Percentiles rank a stretch among this genome's conserved stretches.
phyloP scores from a whole-genome alignment of 2,888 invertebrate genomes.

The Orthosia incerta region DNA sequence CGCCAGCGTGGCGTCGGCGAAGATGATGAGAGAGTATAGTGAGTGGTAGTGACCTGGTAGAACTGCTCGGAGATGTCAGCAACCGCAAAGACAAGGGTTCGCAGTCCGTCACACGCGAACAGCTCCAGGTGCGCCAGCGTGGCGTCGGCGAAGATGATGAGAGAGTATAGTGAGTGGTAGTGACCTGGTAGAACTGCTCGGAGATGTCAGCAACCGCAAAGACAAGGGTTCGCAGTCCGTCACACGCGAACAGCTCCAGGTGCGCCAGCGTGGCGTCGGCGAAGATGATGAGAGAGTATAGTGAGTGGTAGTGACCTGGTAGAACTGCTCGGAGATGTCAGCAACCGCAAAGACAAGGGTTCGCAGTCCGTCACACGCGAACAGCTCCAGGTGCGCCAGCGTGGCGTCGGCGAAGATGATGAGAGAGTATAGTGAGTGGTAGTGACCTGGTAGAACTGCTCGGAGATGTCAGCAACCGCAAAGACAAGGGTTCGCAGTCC shows the following conservation, averaged over 20 bases:
- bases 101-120: constrained; percentile 96
- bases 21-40: background rate
- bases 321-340: too few species aligned
- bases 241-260: constrained; percentile 96
- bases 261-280: constrained; percentile 93
- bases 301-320: constrained; percentile 73
- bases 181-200: too few species aligned
- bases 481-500: constrained; percentile 89
- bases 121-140: constrained; percentile 94
- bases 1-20: constrained; percentile 86
- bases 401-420: constrained; percentile 93
- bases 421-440: too few species aligned
- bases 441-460: too few species aligned
- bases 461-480: too few species aligned
- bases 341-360: too few species aligned
- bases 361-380: constrained; percentile 94
- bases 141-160: constrained; percentile 96
- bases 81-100: constrained; percentile 74
- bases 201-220: too few species aligned
- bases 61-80: too few species aligned
- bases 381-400: constrained; percentile 95
- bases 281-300: constrained; percentile 90
- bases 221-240: constrained; percentile 80
- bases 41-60: background rate
- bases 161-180: constrained; percentile 93